Base-by-base conservation (phyloP, 1,140 invertebrate genomes). In the Condylostylus longicornis region DNA sequence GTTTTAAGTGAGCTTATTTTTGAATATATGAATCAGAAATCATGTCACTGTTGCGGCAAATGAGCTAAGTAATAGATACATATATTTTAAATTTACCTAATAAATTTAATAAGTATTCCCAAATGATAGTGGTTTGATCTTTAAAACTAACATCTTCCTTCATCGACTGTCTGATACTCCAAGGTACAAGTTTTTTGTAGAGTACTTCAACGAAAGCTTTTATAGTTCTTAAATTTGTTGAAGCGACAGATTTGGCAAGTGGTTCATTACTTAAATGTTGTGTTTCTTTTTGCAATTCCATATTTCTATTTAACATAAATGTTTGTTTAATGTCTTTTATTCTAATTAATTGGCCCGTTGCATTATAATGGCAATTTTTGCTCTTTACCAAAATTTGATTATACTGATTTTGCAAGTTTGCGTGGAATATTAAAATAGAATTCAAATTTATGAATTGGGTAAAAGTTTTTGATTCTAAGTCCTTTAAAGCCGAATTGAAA, bases 391-490 rank as follows among this genome's bases (percentile, higher is more conserved):
- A 21, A 4, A 4, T 17, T 7, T 35, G 13, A 5, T 5, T 20
- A 34, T 50, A 33, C 0, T 38, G 43, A 2, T 46, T 44, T 42
- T 57, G 48, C 17, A 59, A 37, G 13, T 59, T 57, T 0, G 52
- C 50, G 39, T 52, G 49, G 2, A 59, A 40, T 33, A 49, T 48
- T 5, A 59, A 20, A 0, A 54, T 54, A 3, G 51, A 53, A 22
- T 59, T 54, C 49, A 59, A 49, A 32, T 59, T 54, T 5, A 59
- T 42, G 3, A 59, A 38, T 20, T 45, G 29, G 36, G 57, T 46
- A n/a, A 55, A 59, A 0, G 56, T 60, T 30, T 55, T 54, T 7
- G 33, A 48, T 38, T 59, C 59, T 2, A 59, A 37, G 28, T 48
- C 46, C 0, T 51, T 47, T n/a, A 59, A 38, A 14, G 51, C 54